These are phyloP conservation scores for Trichopoda pennipes DNA, from an alignment of 2,888 invertebrate genomes.

Conservation along the genomic window DNA sequence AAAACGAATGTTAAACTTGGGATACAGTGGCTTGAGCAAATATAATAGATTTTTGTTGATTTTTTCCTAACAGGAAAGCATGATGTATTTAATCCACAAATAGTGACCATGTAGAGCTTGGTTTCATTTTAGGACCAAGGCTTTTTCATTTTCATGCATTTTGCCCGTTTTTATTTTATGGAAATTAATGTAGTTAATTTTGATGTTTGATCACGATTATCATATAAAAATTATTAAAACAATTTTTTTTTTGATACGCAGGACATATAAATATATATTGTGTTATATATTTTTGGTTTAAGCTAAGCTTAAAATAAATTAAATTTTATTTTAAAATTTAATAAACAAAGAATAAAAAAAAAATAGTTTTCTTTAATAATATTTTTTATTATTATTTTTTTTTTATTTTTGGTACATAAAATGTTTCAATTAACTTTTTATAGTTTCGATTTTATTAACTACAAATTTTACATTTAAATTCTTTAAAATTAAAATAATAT, in stretches of 20 bases:
- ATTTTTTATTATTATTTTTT: slow-evolving; percentile 60
- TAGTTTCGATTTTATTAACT: slow-evolving; percentile 55
- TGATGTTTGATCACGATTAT: slow-evolving; percentile 36
- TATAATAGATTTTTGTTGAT: background rate
- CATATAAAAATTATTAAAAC: slow-evolving; percentile 22
- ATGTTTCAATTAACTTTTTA: slow-evolving; percentile 69
- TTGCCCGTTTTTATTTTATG: slow-evolving; percentile 1
- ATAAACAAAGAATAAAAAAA: slow-evolving; percentile 15
- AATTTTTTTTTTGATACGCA: slow-evolving; percentile 17
- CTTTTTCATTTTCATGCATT: background rate
- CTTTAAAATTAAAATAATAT: slow-evolving; percentile 62
- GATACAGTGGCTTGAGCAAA: background rate
- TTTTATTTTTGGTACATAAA: slow-evolving; percentile 78
- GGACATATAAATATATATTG: slow-evolving; percentile 45
- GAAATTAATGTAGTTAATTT: slow-evolving; percentile 3
- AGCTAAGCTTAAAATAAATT: slow-evolving; percentile 11
- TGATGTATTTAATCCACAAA: background rate
- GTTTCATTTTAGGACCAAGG: slow-evolving; percentile 1
- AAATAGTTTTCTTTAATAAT: slow-evolving; percentile 46
- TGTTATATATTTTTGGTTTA: slow-evolving; percentile 13
- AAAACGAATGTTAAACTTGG: background rate
- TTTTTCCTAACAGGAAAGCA: background rate
- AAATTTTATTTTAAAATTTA: background rate
- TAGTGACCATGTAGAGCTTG: background rate
- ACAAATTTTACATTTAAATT: slow-evolving; percentile 52